Evolutionary conservation across 2,888 invertebrate species (phyloP).

Genomic region (Napeogenes sylphis): DNA sequence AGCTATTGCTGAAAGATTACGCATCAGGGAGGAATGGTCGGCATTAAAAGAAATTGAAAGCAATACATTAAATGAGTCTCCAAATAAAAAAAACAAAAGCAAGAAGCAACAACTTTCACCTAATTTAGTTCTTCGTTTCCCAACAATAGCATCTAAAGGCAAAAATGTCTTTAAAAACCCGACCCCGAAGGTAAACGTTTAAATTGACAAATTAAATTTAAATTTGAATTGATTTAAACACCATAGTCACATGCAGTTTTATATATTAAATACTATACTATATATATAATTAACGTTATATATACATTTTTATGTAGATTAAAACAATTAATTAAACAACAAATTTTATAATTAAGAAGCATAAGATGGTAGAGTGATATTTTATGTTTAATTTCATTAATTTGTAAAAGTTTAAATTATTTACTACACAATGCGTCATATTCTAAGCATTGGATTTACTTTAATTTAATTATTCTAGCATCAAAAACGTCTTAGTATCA

Average conservation of each 20-base stretch:
- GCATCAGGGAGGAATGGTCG: conserved; percentile 64
- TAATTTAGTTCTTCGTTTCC: background rate
- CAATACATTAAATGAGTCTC: conserved; percentile 22
- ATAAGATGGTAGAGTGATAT: no score
- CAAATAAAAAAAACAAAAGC: conserved; percentile 15
- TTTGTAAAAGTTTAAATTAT: background rate
- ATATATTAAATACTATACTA: no score
- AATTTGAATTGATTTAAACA: no score
- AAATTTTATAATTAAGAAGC: no score
- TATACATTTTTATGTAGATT: no score
- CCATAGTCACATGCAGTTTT: background rate
- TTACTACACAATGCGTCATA: background rate
- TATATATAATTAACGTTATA: no score
- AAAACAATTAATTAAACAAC: no score
- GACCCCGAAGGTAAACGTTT: conserved; percentile 7
- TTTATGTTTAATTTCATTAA: no score
- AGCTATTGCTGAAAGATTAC: conserved; percentile 58
- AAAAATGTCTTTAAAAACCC: conserved; percentile 9
- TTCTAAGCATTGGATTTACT: background rate
- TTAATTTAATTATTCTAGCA: background rate
- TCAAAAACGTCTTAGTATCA: conserved; percentile 16
- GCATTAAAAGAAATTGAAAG: conserved; percentile 51
- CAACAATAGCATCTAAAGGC: background rate
- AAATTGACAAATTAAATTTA: background rate
- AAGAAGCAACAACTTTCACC: conserved; percentile 22